Conservation (phyloP, 2,797 vertebrate genomes). For the Clarias fuscus region DNA sequence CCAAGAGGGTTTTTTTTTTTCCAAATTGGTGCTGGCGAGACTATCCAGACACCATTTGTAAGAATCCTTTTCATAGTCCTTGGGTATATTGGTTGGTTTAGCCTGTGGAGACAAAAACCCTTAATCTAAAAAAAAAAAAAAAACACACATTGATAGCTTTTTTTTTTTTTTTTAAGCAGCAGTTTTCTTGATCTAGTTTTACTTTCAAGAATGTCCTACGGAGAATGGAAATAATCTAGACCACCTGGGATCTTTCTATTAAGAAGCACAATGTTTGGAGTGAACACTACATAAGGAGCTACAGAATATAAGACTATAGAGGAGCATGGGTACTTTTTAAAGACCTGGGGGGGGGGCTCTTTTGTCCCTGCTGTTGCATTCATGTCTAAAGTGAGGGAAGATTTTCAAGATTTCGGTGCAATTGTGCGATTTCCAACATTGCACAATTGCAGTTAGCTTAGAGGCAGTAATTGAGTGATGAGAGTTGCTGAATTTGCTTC, state of each 20-base stretch:
- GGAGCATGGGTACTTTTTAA: not conserved
- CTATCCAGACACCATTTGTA: not conserved
- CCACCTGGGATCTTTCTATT: not conserved
- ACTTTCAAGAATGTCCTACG: not conserved
- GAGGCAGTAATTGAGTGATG: not conserved
- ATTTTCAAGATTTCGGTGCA: not conserved
- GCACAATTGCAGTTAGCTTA: not conserved
- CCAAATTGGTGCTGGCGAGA: not conserved
- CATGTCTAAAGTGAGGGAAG: not conserved
- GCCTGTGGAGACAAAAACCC: not conserved
- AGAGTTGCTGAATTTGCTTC: slow-evolving; percentile 4
- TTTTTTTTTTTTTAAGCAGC: not conserved
- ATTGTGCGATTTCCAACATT: not conserved
- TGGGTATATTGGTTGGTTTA: not conserved
- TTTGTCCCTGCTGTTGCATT: not conserved
- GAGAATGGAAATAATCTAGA: not conserved
- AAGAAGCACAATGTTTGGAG: not conserved
- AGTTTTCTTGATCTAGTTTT: not conserved
- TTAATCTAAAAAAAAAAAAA: not conserved
- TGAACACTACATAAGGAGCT: not conserved
- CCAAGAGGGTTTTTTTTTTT: not conserved
- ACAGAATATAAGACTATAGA: not conserved
- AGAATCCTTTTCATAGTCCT: not conserved
- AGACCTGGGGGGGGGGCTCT: not conserved
- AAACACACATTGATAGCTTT: not conserved